Conservation (phyloP, 2,113 vertebrate genomes). For the Lagopus leucura region DNA sequence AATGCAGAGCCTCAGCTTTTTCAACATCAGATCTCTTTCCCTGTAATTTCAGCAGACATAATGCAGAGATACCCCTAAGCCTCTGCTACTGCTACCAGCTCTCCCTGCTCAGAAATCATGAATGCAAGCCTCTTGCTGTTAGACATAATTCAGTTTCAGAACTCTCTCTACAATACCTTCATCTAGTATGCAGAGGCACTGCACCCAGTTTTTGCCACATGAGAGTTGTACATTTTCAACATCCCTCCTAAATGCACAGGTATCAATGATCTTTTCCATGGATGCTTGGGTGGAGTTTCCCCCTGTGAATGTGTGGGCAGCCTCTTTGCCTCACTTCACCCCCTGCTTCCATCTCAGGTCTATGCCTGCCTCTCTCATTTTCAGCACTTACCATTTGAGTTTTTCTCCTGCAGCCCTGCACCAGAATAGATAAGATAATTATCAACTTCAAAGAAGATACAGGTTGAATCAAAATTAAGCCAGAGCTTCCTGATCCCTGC, state of each 20-base stretch:
- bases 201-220: background rate
- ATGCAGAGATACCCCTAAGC: background rate
- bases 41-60: background rate
- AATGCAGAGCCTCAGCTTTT: background rate
- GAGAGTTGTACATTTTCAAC: background rate
- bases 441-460: background rate
- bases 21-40: background rate
- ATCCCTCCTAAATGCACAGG: background rate
- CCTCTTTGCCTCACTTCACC: background rate
- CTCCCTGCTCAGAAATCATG: background rate
- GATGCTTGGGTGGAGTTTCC: background rate
- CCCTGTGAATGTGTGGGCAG: too few relatives aligned
- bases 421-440: background rate
- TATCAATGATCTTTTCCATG: background rate
- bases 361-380: background rate
- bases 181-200: background rate
- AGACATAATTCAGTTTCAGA: background rate
- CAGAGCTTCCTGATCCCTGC: rapidly evolving
- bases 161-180: background rate
- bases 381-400: background rate
- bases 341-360: background rate
- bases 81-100: background rate
- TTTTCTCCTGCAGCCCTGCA: background rate
- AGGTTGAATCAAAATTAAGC: background rate
- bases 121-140: background rate